Evolutionary conservation across 2,888 invertebrate genomes (phyloP), one percentile per base, ranked within the genome.

Genomic region (Habrosyne pyritoides): DNA sequence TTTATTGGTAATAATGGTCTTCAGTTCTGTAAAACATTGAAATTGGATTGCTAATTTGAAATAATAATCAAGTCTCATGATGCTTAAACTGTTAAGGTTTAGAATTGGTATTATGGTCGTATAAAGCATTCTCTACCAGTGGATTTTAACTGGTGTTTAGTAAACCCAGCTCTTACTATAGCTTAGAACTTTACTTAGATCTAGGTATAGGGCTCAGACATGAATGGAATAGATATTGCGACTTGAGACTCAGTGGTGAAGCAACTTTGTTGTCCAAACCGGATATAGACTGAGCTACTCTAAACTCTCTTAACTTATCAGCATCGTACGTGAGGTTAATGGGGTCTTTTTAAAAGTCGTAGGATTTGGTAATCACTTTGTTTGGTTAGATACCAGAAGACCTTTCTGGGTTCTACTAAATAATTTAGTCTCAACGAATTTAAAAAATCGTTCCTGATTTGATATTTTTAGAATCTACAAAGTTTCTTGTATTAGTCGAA

Each of bases 181-280:
- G 53, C 53, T 54, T 49, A 21, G 46, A 6, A 53, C 42, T 47
- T 51, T 51, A 48, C 51, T 8, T 33, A 46, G 51, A 49, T 18
- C 46, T 28, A 50, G 56, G 56, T 59, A 52, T 54, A 64, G 71
- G 12, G 69, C 69, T 67, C 72, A 82, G 77, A 71, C 75, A 68
- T 73, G 66, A 76, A 78, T 70, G 71, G 71, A 68, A 73, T 73
- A 70, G 70, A 73, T 67, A 71, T 69, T 69, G 72, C 71, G 71
- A 78, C 74, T 71, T 69, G 69, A 73, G 69, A 71, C 62, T 67
- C 70, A 69, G 73, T 66, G 59, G 68, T 69, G 69, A 63, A 65
- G 69, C 67, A 66, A 77, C 76, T 82, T 77, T 72, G 72, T 79
- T 72, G 77, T 75, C 69, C 67, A 69, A 78, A 75, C 75, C 71